Evolutionary conservation across 2,113 vertebrate genomes (phyloP).

Genomic region (Gasterosteus nipponicus): DNA sequence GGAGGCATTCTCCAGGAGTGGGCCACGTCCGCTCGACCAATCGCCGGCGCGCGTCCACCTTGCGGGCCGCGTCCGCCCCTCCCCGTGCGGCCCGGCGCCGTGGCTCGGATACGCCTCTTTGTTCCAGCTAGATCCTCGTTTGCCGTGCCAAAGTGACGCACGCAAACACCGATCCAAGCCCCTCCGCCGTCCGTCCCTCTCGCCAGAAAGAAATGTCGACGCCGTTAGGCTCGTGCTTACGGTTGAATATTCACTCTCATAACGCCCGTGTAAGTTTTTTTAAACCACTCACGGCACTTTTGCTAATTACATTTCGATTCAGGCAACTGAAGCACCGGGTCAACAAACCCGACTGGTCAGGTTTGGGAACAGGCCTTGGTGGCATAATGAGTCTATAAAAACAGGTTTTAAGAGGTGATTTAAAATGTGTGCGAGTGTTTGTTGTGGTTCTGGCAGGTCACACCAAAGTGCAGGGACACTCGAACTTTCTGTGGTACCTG

Average conservation of each 20-base stretch:
- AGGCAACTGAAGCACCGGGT: background rate
- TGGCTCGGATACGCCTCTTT: conserved; percentile 52
- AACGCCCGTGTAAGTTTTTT: background rate
- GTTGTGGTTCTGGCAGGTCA: background rate
- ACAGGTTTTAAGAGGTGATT: conserved; percentile 34
- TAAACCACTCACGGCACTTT: background rate
- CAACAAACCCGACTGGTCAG: background rate
- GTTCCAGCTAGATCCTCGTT: conserved; percentile 58
- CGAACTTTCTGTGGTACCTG: background rate
- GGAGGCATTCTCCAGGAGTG: conserved; percentile 48
- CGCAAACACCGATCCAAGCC: conserved; percentile 21
- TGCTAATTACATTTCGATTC: background rate
- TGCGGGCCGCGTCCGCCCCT: conserved; percentile 32
- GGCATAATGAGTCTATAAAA: conserved; percentile 33
- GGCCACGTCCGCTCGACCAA: conserved; percentile 27
- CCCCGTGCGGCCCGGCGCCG: conserved; percentile 26
- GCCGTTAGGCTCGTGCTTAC: background rate
- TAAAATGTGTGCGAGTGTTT: conserved; percentile 25
- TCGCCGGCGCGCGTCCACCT: conserved; percentile 27
- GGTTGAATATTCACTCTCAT: background rate
- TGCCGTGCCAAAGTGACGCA: conserved; percentile 54
- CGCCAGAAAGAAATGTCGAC: background rate
- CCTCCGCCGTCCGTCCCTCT: conserved; percentile 7
- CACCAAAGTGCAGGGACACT: background rate
- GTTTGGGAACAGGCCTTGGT: conserved; percentile 2